A percentile compares a stretch with the other conserved stretches of the same genome.
These are phyloP conservation scores for Harpalus rubripes DNA, from an alignment of 2,888 invertebrate genomes.

Conservation along the genomic window DNA sequence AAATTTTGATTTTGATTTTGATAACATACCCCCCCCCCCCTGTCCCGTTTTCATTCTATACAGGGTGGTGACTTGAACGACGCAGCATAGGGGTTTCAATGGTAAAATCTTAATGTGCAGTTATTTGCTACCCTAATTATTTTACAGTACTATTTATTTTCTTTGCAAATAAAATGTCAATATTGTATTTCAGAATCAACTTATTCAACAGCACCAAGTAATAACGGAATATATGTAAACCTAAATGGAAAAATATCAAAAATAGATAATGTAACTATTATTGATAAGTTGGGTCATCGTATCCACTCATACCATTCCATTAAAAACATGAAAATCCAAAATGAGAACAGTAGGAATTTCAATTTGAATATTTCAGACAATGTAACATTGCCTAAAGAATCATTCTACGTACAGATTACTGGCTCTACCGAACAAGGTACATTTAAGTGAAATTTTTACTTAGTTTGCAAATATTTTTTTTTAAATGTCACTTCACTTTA, in stretches of 20 bases:
- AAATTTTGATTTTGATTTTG: no score
- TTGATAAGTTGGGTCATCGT: conserved; percentile 67
- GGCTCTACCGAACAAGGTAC: conserved; percentile 73
- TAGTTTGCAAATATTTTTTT: background rate
- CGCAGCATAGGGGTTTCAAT: no score
- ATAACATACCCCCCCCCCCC: no score
- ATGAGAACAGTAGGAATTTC: conserved; percentile 31
- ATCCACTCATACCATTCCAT: conserved; percentile 43
- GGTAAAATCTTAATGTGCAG: no score
- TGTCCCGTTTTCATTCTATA: no score
- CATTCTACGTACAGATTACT: conserved; percentile 72
- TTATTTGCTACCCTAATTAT: no score
- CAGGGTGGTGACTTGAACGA: no score
- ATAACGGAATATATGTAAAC: conserved; percentile 51
- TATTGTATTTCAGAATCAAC: background rate
- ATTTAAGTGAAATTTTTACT: background rate
- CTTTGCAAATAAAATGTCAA: background rate
- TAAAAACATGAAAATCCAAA: conserved; percentile 47
- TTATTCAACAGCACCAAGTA: background rate
- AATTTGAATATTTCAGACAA: conserved; percentile 67
- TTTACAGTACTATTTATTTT: no score
- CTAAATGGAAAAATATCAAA: conserved; percentile 63
- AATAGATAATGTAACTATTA: conserved; percentile 70
- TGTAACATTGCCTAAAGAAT: conserved; percentile 70
- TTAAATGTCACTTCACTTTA: no score